phyloP scores from a whole-genome alignment of 2,888 invertebrate species.

The Malacosoma neustria region DNA sequence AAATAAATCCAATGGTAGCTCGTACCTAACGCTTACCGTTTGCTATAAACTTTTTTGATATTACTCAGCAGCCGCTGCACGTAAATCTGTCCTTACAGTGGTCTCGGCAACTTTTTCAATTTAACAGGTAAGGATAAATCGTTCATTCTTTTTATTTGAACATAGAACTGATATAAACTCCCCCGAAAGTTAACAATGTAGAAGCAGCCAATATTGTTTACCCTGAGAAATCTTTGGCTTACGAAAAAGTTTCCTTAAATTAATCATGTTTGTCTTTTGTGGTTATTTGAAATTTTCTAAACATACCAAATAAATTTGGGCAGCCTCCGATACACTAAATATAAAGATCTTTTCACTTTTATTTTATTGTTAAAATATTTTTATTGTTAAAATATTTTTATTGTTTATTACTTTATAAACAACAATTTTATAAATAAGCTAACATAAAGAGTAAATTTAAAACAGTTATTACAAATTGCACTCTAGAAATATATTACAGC shows the following conservation, averaged over 20 bases:
- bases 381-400: too few species aligned
- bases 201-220: slow-evolving; percentile 45
- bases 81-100: slow-evolving; percentile 68
- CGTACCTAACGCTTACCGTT: too few species aligned
- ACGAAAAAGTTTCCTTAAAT: slow-evolving; percentile 22
- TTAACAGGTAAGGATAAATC: slow-evolving; percentile 74
- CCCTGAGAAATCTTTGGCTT: slow-evolving; percentile 45
- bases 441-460: too few species aligned
- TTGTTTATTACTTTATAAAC: too few species aligned
- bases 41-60: slow-evolving; percentile 69
- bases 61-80: slow-evolving; percentile 65
- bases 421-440: too few species aligned
- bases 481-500: too few species aligned
- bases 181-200: slow-evolving; percentile 43
- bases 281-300: background rate
- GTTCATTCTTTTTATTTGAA: slow-evolving; percentile 72
- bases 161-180: slow-evolving; percentile 69
- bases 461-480: too few species aligned
- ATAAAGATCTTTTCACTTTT: too few species aligned
- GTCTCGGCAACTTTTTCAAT: slow-evolving; percentile 72
- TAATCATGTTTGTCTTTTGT: slow-evolving; percentile 8
- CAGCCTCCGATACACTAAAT: too few species aligned
- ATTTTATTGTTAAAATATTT: too few species aligned
- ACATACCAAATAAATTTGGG: too few species aligned
- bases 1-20: too few species aligned